Percentiles rank a stretch among this genome's conserved stretches.
These are phyloP conservation scores for Sarcophaga variegata DNA, from an alignment of 2,888 invertebrate genomes.

Conservation along the genomic window DNA sequence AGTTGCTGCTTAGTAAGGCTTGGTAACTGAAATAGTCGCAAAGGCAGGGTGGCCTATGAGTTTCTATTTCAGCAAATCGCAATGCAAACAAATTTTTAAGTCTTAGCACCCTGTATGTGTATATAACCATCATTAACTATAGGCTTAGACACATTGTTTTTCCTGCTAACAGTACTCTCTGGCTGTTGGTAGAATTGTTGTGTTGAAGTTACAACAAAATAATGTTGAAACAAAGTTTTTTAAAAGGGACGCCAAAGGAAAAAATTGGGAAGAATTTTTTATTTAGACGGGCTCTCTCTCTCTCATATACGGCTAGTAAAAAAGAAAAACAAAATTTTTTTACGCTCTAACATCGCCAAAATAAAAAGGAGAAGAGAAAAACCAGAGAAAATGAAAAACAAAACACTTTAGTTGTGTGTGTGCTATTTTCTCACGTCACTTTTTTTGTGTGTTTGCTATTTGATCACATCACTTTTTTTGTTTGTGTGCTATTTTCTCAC, in stretches of 20 bases:
- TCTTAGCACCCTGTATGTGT: neutral
- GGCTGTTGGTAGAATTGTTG: neutral
- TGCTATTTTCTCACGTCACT: too few species aligned
- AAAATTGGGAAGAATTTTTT: neutral
- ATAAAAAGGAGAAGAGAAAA: neutral
- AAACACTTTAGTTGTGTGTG: too few species aligned
- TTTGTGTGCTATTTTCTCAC: too few species aligned
- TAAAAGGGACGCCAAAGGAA: neutral
- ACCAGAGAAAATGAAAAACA: neutral
- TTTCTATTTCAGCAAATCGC: too few species aligned
- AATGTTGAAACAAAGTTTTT: neutral
- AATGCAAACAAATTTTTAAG: neutral
- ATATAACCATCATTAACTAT: neutral
- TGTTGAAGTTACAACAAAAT: neutral
- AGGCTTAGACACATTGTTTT: neutral
- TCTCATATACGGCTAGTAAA: neutral
- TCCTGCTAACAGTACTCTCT: neutral
- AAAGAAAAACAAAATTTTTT: neutral
- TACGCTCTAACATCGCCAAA: neutral
- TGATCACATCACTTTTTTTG: too few species aligned
- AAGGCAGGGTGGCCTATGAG: neutral
- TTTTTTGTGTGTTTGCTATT: too few species aligned
- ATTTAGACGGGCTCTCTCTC: neutral
- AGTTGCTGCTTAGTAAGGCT: neutral
- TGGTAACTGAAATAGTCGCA: neutral